phyloP scores from a whole-genome alignment of 1,140 invertebrate genomes.

The Drosophila orena region DNA sequence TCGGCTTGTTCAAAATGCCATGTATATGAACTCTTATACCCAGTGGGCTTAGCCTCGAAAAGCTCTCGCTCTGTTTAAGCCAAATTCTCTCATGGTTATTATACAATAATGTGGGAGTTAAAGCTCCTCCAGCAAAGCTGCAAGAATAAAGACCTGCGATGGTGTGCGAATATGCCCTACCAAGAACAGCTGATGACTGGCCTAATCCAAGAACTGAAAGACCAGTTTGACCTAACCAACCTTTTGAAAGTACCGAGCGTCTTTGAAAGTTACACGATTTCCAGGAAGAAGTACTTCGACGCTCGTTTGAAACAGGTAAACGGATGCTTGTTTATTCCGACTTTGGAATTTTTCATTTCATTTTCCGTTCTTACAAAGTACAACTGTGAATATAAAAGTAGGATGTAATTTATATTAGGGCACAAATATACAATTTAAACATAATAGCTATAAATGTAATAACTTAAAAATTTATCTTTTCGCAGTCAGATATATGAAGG shows the following conservation, averaged over 20 bases:
- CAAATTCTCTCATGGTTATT: slow-evolving; percentile 19
- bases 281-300: slow-evolving; percentile 5
- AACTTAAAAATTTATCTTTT: no score
- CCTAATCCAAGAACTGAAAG: slow-evolving; percentile 27
- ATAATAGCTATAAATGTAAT: no score
- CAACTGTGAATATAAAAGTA: neutral
- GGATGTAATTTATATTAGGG: no score
- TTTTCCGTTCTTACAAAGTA: neutral
- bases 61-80: slow-evolving; percentile 28
- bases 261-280: neutral
- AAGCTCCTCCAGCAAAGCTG: slow-evolving; percentile 32
- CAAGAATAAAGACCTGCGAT: neutral
- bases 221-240: neutral
- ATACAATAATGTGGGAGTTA: slow-evolving; percentile 35
- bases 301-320: slow-evolving; percentile 5
- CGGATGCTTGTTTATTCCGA: slow-evolving; percentile 15
- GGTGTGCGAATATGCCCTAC: neutral
- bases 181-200: slow-evolving; percentile 39
- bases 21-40: slow-evolving; percentile 29
- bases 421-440: no score
- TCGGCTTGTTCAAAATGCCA: neutral
- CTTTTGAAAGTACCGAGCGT: neutral
- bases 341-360: slow-evolving; percentile 1
- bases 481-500: no score
- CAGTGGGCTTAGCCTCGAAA: slow-evolving; percentile 4